Evolutionary conservation across 2,797 vertebrate species (phyloP).

Genomic region (Acipenser ruthenus): DNA sequence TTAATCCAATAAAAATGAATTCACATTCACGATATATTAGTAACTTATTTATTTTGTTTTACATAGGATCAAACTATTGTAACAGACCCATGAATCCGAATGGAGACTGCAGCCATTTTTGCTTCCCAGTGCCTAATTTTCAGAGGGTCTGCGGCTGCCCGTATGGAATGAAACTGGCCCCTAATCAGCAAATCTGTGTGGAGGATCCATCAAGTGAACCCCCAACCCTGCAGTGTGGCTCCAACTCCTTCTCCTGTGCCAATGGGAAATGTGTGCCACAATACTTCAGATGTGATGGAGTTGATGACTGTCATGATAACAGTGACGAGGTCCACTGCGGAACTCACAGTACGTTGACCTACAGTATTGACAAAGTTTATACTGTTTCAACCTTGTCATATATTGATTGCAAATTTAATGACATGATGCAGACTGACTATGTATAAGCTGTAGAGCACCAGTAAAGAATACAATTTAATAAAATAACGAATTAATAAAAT

Average conservation of each 20-base stretch:
- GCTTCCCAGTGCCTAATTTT: slow-evolving; percentile 85
- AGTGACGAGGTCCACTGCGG: slow-evolving; percentile 84
- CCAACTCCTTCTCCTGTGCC: slow-evolving; percentile 82
- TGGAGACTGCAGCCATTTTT: slow-evolving; percentile 96
- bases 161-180: slow-evolving; percentile 84
- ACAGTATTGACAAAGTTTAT: not conserved
- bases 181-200: slow-evolving; percentile 73
- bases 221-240: slow-evolving; percentile 80
- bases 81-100: slow-evolving; percentile 80
- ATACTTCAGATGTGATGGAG: slow-evolving; percentile 80
- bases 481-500: too few relatives aligned
- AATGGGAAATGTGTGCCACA: slow-evolving; percentile 86
- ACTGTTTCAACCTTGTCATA: too few relatives aligned
- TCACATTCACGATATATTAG: not conserved
- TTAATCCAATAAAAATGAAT: too few relatives aligned
- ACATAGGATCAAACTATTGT: slow-evolving; percentile 70
- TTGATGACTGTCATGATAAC: slow-evolving; percentile 90
- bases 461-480: too few relatives aligned
- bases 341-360: slow-evolving; percentile 67
- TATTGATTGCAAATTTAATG: not conserved
- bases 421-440: not conserved
- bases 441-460: too few relatives aligned
- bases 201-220: slow-evolving; percentile 81
- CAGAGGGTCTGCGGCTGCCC: slow-evolving; percentile 91
- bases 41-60: slow-evolving; percentile 16